Evolutionary conservation across 2,888 invertebrate species (phyloP).

Genomic region (Endotricha flammealis): DNA sequence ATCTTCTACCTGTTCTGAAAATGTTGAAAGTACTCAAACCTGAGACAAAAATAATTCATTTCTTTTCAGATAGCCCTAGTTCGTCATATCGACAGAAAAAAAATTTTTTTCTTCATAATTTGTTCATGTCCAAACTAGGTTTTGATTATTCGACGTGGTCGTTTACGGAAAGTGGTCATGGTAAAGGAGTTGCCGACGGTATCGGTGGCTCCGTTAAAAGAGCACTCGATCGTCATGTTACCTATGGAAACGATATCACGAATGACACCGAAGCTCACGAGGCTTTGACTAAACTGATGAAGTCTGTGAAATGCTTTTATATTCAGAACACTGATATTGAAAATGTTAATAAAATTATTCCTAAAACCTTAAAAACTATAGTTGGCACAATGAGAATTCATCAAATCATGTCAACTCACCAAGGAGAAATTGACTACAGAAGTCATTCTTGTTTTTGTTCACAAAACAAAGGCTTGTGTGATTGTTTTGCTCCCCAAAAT

Average conservation of each 20-base stretch:
- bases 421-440: background rate
- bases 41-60: slow-evolving; percentile 19
- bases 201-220: slow-evolving; percentile 10
- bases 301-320: slow-evolving; percentile 9
- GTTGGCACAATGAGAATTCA: slow-evolving; percentile 9
- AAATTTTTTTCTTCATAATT: slow-evolving; percentile 7
- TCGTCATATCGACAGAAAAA: slow-evolving; percentile 19
- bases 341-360: slow-evolving; percentile 8
- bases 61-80: slow-evolving; percentile 25
- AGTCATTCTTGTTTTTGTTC: slow-evolving; percentile 8
- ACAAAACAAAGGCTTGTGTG: slow-evolving; percentile 5
- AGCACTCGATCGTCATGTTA: slow-evolving; percentile 5
- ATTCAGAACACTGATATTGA: slow-evolving; percentile 2
- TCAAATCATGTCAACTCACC: slow-evolving; percentile 8
- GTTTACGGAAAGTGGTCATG: slow-evolving; percentile 10
- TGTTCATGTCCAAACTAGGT: slow-evolving; percentile 6
- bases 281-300: slow-evolving; percentile 2
- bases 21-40: slow-evolving; percentile 16
- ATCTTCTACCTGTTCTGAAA: slow-evolving; percentile 18
- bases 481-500: slow-evolving; percentile 5
- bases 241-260: slow-evolving; percentile 8
- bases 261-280: slow-evolving; percentile 4
- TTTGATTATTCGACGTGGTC: slow-evolving; percentile 10
- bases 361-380: slow-evolving; percentile 1
- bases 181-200: slow-evolving; percentile 11